Base-by-base conservation (phyloP, 2,797 vertebrate species). In the Pseudomugil tenellus region DNA sequence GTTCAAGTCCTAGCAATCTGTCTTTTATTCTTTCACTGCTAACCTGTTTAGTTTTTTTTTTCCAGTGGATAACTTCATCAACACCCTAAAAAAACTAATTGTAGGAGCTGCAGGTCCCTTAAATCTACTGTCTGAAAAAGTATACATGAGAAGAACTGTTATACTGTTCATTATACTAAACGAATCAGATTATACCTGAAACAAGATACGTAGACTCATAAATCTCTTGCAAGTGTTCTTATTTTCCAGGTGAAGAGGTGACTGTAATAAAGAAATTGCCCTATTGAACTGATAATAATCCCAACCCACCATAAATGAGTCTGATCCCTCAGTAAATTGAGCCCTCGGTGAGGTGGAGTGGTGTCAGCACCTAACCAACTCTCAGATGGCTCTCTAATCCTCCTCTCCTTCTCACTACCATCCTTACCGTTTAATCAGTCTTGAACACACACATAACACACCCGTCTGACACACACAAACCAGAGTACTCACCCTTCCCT, bases 401-500 rank as follows among this genome's bases (percentile, higher is more conserved):
- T 90, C 91, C 89, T 88, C 74, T 87, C 81, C 92, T 90, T 87
- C 85, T 90, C 85, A 85, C 91, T 84, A 90, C 90, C 89, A 90
- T 93, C 94, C 89, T 89, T 81, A 84, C 91, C 86, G 91, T 88
- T 87, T 96, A 95, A 96, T 94, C 94, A 93, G 92, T 94, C 94
- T 89, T 92, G 90, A 95, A 95, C 92, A 93, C 84, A 91, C 91
- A 91, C 88, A 89, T 56, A 78, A 83, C 70, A 58, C 81, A 84
- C 82, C 75, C 82, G 64, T 87, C 75, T 79, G 62, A 87, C 85
- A 87, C 86, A 87, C 86, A 93, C 89, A 91, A 79, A 85, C 86
- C 80, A 77, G 70, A 84, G 76, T 63, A 78, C 86, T 87, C 89
- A 87, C 85, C 89, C 87, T 86, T 86, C 85, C 82, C 89, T 85